Evolutionary conservation across 2,888 invertebrate species (phyloP), one percentile per base, ranked within the genome.

Genomic region (Caenorhabditis angaria): DNA sequence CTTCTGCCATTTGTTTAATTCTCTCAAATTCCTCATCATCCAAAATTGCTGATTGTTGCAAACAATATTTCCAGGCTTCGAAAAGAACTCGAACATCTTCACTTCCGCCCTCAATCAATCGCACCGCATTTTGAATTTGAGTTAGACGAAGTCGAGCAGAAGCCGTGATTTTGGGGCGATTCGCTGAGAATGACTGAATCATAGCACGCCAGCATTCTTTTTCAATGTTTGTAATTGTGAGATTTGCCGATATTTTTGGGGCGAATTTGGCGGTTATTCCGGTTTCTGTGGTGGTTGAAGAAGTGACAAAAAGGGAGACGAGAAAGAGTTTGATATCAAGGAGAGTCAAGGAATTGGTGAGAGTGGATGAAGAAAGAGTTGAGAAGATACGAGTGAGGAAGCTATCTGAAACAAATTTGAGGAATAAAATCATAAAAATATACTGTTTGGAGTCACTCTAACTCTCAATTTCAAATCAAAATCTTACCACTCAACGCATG

Each of bases 51-150:
- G 69, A 63, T 24, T 53, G 57, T 54, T 69, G 69, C 18, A 74
- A 66, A 50, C 67, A 66, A 4, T 55, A 24, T 29, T 70, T 74
- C 74, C 74, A 74, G 18, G 63, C 51, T 27, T 74, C 69, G 60
- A 69, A 74, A 24, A 74, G 50, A n/a, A 74, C 69, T n/a, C 69
- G 62, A 47, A 74, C 74, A 60, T 74, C 74, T 70, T 74, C 74
- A 3, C 64, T 61, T n/a, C 66, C 63, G n/a, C 64, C 65, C 5
- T 67, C 48, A 20, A 60, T 70, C n/a, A 74, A 55, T 50, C 74
- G 64, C 20, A 74, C 74, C 20, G 69, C 27, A n/a, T 74, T 69
- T 41, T 65, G 25, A 20, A 70, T 47, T 57, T 68, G 69, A 4
- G 69, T 59, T 5, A 59, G 47, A 14, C 74, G 69, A 24, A 74